These are phyloP conservation scores for Disparrhopalites patrizii DNA, from an alignment of 2,888 invertebrate genomes.

Conservation along the genomic window DNA sequence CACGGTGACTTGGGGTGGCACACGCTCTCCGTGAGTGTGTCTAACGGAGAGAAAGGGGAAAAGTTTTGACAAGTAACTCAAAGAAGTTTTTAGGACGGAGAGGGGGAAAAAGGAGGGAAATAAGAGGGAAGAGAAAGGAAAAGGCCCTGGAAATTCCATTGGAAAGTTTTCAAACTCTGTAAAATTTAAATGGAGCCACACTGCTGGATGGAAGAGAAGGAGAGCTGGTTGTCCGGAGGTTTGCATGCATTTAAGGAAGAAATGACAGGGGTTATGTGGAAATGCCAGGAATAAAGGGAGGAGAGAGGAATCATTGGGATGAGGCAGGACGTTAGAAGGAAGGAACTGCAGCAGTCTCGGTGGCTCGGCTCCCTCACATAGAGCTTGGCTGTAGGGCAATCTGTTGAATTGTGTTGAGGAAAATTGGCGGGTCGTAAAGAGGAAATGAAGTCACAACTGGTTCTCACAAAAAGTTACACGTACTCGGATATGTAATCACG, in stretches of 20 bases:
- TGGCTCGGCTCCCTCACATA: too few species aligned
- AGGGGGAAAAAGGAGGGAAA: not conserved
- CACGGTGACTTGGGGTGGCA: too few species aligned
- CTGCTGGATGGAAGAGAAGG: not conserved
- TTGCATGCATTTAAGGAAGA: too few species aligned
- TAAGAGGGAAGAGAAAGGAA: not conserved
- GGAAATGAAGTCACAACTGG: constrained; percentile 21
- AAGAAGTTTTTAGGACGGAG: not conserved
- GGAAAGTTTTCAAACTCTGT: constrained; percentile 10
- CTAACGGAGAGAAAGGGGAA: too few species aligned
- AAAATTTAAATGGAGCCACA: constrained; percentile 11
- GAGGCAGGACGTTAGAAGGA: too few species aligned
- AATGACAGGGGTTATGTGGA: too few species aligned
- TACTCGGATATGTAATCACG: constrained; percentile 5
- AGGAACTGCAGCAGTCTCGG: too few species aligned
- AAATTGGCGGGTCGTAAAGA: constrained; percentile 22
- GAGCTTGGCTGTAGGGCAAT: constrained; percentile 14
- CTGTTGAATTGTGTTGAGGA: constrained; percentile 19
- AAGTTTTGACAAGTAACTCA: constrained; percentile 11
- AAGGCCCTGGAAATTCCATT: not conserved
- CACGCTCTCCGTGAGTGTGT: too few species aligned
- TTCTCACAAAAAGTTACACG: constrained; percentile 15
- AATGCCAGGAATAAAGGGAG: too few species aligned
- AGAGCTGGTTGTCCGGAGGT: not conserved
- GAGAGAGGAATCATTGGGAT: too few species aligned